Evolutionary conservation across 2,113 vertebrate species (phyloP).

Genomic region (Sceloporus tristichus): DNA sequence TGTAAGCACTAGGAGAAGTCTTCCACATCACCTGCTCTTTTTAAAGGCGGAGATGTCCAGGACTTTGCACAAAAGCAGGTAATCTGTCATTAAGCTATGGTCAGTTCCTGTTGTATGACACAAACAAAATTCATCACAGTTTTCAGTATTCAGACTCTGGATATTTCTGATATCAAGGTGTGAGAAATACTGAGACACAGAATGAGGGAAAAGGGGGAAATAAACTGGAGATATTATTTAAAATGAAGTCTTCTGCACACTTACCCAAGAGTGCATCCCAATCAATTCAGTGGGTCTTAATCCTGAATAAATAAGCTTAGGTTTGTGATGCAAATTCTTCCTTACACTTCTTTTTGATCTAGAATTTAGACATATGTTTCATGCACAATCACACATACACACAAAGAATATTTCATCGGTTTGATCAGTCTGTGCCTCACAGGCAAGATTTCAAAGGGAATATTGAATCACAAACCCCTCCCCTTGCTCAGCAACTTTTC

Average conservation of each 20-base stretch:
- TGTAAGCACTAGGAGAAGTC: not conserved
- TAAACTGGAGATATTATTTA: not conserved
- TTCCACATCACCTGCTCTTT: not conserved
- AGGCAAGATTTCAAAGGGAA: conserved; percentile 76
- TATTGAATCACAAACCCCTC: conserved; percentile 65
- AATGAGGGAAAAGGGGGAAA: no score
- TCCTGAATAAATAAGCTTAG: conserved; percentile 36
- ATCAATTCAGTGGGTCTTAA: not conserved
- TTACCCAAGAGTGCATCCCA: not conserved
- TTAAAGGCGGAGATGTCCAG: not conserved
- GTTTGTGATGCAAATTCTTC: conserved; percentile 52
- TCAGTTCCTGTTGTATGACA: not conserved
- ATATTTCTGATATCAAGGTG: not conserved
- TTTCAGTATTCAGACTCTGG: not conserved
- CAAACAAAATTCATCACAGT: not conserved
- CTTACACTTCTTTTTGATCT: conserved; percentile 68
- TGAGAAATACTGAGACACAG: not conserved
- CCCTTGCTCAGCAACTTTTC: conserved; percentile 32
- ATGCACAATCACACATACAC: not conserved
- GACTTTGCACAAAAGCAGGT: not conserved
- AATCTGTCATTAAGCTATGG: not conserved
- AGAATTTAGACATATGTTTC: conserved; percentile 37
- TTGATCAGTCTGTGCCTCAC: conserved; percentile 73
- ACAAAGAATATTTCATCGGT: conserved; percentile 50
- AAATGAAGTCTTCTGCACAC: not conserved